Evolutionary conservation across 2,888 invertebrate species (phyloP).

Genomic region (Euclidia mi): DNA sequence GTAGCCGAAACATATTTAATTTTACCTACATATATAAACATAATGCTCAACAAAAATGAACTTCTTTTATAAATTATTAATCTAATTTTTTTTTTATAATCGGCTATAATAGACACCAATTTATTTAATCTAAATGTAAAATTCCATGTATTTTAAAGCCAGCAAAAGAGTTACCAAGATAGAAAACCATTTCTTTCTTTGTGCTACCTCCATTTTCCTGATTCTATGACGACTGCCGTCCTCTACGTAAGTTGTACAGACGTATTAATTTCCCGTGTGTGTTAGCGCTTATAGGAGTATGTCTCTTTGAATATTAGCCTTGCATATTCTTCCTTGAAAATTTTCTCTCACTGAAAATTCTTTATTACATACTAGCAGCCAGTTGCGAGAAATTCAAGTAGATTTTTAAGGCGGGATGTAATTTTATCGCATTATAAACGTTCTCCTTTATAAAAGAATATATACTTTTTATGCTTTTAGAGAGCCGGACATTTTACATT

Average conservation of each 20-base stretch:
- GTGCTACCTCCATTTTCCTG: conserved; percentile 2
- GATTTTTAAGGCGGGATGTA: conserved; percentile 9
- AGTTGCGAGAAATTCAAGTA: not conserved
- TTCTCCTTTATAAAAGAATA: not conserved
- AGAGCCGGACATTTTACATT: not conserved
- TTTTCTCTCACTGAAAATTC: conserved; percentile 28
- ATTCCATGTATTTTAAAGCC: too few species aligned
- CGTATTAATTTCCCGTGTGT: conserved; percentile 76
- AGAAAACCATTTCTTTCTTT: not conserved
- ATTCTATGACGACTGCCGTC: conserved; percentile 29
- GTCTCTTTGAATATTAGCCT: conserved; percentile 67
- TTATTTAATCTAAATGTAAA: too few species aligned
- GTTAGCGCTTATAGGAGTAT: conserved; percentile 59
- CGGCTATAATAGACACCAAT: too few species aligned
- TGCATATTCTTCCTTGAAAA: conserved; percentile 52
- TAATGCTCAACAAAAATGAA: too few species aligned
- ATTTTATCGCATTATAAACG: conserved; percentile 6
- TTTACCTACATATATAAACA: too few species aligned
- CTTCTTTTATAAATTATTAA: too few species aligned
- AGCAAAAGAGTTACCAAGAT: not conserved
- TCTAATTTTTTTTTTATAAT: too few species aligned
- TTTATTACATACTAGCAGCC: conserved; percentile 24
- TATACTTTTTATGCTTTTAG: not conserved
- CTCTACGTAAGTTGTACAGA: conserved; percentile 57
- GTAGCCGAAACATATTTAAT: too few species aligned